A percentile compares a stretch with the other conserved stretches of the same genome.
Evolutionary conservation across 2,113 vertebrate genomes (phyloP).

Genomic region (Serilophus lunatus): DNA sequence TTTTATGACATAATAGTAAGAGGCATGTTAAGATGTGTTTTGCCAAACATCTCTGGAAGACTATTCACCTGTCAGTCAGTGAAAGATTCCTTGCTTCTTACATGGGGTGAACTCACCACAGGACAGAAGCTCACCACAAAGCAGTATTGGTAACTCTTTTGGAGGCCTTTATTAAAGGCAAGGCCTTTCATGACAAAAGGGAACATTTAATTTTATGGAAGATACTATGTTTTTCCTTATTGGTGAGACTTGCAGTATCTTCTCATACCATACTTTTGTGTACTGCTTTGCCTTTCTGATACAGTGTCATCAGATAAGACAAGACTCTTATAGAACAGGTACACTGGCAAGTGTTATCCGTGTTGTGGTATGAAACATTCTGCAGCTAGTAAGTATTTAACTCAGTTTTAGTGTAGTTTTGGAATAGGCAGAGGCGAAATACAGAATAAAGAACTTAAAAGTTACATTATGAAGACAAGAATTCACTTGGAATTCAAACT

Average conservation of each 20-base stretch:
- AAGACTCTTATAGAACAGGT: neutral
- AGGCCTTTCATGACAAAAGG: accelerated
- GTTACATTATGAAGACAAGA: neutral
- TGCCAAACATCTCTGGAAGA: conserved; percentile 8
- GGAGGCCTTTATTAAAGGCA: neutral
- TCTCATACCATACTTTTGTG: neutral
- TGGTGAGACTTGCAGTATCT: neutral
- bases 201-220: neutral
- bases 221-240: accelerated
- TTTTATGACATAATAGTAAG: neutral
- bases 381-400: neutral
- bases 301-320: neutral
- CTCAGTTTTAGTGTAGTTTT: neutral
- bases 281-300: neutral
- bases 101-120: neutral
- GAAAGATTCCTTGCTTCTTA: neutral
- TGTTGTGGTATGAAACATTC: neutral
- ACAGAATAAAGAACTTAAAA: neutral
- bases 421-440: neutral
- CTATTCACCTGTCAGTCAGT: neutral
- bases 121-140: neutral
- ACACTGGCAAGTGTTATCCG: neutral
- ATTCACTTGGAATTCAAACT: neutral
- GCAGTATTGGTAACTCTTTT: neutral
- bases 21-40: neutral